phyloP scores from a whole-genome alignment of 92 coral and sea anemone species.

The Parazoanthus swiftii region DNA sequence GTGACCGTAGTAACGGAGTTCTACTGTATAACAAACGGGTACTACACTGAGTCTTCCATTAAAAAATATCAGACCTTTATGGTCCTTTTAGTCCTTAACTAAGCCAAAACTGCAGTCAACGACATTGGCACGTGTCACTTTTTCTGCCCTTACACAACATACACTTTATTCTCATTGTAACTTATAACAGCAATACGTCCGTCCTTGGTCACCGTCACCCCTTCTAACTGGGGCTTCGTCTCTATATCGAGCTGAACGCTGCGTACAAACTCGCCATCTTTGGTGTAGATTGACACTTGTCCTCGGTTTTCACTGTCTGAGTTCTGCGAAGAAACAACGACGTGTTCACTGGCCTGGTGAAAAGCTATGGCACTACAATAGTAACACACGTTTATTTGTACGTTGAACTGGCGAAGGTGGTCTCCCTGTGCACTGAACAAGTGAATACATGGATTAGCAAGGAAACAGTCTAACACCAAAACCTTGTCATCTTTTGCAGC shows the following conservation, averaged over 20 bases:
- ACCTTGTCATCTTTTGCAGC: constrained; percentile 20
- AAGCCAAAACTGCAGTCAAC: no score
- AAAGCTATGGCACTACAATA: not conserved
- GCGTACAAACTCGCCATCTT: constrained; percentile 34
- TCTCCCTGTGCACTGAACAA: constrained; percentile 30
- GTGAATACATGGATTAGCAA: not conserved
- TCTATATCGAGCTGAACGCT: not conserved
- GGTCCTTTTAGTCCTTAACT: no score
- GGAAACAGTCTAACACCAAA: not conserved
- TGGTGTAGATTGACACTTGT: not conserved
- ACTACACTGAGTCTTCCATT: no score
- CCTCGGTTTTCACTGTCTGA: not conserved
- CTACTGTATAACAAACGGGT: no score
- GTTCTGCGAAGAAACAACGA: constrained; percentile 15
- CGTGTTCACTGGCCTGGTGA: constrained; percentile 39
- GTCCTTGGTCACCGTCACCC: not conserved
- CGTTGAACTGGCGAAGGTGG: constrained; percentile 25
- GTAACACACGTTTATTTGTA: not conserved
- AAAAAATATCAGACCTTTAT: no score
- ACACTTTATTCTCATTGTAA: not conserved
- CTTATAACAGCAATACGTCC: constrained; percentile 7
- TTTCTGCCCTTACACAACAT: not conserved
- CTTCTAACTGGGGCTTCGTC: fast-evolving
- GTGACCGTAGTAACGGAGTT: no score
- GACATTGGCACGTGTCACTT: no score